These are phyloP conservation scores for Norana najaformis DNA, from an alignment of 2,888 invertebrate genomes.

Conservation along the genomic window DNA sequence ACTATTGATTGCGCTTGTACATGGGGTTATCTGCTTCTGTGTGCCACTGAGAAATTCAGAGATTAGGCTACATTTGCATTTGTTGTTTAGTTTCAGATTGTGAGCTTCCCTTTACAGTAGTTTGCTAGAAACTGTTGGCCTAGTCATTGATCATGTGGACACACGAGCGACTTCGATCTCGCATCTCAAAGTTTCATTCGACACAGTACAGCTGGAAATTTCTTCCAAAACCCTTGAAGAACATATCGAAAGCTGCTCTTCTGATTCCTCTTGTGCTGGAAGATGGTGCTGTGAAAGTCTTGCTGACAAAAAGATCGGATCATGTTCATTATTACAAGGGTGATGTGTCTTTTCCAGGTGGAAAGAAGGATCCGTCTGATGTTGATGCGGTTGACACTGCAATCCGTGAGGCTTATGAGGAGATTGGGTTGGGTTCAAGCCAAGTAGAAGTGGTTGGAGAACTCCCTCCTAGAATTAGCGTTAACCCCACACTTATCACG, in stretches of 20 bases:
- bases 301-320: slow-evolving; percentile 49
- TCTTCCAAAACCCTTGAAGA: slow-evolving; percentile 16
- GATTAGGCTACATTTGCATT: background rate
- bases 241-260: slow-evolving; percentile 47
- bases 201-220: slow-evolving; percentile 29
- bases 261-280: slow-evolving; percentile 50
- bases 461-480: slow-evolving; percentile 48
- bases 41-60: too few relatives aligned
- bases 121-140: background rate
- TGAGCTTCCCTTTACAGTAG: background rate
- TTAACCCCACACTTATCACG: slow-evolving; percentile 49
- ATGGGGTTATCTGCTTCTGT: too few relatives aligned
- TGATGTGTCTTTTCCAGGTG: slow-evolving; percentile 58
- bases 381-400: slow-evolving; percentile 55
- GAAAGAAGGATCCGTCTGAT: slow-evolving; percentile 52
- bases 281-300: slow-evolving; percentile 46
- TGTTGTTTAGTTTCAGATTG: background rate
- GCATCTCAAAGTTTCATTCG: background rate
- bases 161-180: background rate
- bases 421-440: slow-evolving; percentile 53
- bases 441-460: slow-evolving; percentile 51
- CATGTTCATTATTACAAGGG: slow-evolving; percentile 47
- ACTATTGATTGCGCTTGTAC: too few relatives aligned
- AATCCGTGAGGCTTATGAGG: slow-evolving; percentile 59
- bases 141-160: slow-evolving; percentile 6